Percentiles rank a stretch among this genome's conserved stretches.
These are phyloP conservation scores for Indri indri DNA, from an alignment of 2,113 vertebrate genomes.

Conservation along the genomic window DNA sequence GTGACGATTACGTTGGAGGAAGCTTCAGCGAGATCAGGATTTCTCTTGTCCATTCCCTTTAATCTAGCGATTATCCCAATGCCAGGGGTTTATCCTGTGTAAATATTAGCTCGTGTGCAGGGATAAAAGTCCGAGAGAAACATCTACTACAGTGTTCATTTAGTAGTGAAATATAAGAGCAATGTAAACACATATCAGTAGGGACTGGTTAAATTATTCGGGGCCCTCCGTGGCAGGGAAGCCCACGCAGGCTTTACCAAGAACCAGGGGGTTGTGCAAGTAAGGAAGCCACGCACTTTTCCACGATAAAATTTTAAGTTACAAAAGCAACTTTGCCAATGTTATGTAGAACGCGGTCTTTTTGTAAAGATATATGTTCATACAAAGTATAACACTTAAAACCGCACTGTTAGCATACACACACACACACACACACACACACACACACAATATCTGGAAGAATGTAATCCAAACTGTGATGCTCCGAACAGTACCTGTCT, in stretches of 20 bases:
- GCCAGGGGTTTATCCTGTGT: not conserved
- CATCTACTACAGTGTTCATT: fast-evolving
- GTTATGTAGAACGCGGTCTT: fast-evolving
- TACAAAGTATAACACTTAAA: fast-evolving
- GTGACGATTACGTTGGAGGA: fast-evolving
- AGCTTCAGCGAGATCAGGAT: not conserved
- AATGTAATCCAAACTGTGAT: fast-evolving
- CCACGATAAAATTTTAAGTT: not conserved
- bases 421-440: not conserved
- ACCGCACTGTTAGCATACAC: not conserved
- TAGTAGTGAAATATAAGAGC: not conserved
- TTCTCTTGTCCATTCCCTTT: not conserved
- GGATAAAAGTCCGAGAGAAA: not conserved
- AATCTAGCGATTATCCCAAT: not conserved
- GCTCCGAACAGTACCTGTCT: not conserved
- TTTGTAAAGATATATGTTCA: fast-evolving
- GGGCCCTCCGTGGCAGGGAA: not conserved
- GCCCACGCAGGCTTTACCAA: not conserved
- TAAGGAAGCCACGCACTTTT: fast-evolving
- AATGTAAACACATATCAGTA: not conserved
- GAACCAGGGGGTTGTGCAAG: fast-evolving
- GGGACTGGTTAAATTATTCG: not conserved
- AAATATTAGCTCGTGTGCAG: not conserved
- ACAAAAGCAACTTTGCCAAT: not conserved
- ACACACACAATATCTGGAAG: not conserved